Conservation (phyloP, 1,140 invertebrate species). For the Drosophila nigromelanica region DNA sequence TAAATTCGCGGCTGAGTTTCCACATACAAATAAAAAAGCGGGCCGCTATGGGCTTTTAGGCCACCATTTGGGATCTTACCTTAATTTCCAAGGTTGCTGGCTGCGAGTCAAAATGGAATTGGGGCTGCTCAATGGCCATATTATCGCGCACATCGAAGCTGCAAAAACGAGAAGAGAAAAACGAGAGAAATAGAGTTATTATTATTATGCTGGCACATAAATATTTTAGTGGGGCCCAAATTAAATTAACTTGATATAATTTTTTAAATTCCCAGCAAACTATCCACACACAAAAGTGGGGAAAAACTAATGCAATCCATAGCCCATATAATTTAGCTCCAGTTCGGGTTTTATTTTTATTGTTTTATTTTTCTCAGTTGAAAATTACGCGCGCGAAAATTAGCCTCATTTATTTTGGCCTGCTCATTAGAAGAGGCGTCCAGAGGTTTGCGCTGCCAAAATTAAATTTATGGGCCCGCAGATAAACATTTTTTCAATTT, state of each 20-base stretch:
- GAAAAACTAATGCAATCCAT: constrained; percentile 70
- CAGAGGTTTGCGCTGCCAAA: constrained; percentile 47
- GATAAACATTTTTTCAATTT: constrained; percentile 64
- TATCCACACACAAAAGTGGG: background rate
- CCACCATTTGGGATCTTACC: constrained; percentile 57
- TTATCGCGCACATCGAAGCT: constrained; percentile 92
- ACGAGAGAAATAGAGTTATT: constrained; percentile 49
- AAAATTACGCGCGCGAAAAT: constrained; percentile 58
- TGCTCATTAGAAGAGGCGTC: constrained; percentile 58
- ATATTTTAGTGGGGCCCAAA: constrained; percentile 57
- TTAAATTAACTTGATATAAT: constrained; percentile 53
- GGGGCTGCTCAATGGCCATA: constrained; percentile 87
- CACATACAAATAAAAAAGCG: constrained; percentile 27
- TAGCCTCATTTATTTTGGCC: constrained; percentile 72
- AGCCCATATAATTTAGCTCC: constrained; percentile 56
- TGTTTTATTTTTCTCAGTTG: constrained; percentile 12
- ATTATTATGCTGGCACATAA: constrained; percentile 46
- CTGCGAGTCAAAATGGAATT: constrained; percentile 89
- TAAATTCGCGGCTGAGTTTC: constrained; percentile 3
- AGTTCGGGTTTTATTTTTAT: constrained; percentile 20
- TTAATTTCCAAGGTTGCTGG: constrained; percentile 89
- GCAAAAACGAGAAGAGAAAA: constrained; percentile 78
- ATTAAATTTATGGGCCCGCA: constrained; percentile 70
- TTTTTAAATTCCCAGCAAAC: constrained; percentile 38
- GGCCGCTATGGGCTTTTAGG: background rate